Base-by-base conservation (phyloP, 2,888 invertebrate species). In the Plagodis dolabraria region DNA sequence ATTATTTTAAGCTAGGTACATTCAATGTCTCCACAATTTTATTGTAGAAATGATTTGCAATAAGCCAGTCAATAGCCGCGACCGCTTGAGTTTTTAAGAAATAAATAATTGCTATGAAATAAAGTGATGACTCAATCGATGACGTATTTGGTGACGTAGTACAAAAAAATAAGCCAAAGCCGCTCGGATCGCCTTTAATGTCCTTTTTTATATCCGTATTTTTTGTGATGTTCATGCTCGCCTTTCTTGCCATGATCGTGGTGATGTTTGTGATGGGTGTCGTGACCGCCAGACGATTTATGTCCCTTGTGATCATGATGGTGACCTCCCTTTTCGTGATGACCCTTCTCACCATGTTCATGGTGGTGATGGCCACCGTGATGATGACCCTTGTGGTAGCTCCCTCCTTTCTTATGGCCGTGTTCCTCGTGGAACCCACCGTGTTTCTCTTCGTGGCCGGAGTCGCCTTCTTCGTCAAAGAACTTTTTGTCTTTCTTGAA, bases 401-500 rank as follows among this genome's bases (percentile, higher is more conserved):
- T 95, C 6, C 96, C 96, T 59, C 97, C 97, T 87, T 97, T 96
- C 86, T 97, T 96, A 86, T 96, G 95, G 33, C 95, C 96, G 71
- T 96, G 96, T 76, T 95, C 96, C 79, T 97, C 96, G 77, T 97
- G 96, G 83, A 95, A 95, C 40, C 94, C 96, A 64, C 96, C 97
- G 77, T 97, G 96, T 76, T 97, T 96, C 79, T 96, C 96, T 82
- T 97, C 96, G 71, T 96, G 96, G 0, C 96, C 97, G 46, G 95
- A 95, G 75, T 96, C 96, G 71, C 97, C 96, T 74, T 96, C 95
- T 85, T 97, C 97, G 72, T 97, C 97, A 83, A 95, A 97, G 94
- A 96, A 97, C 77, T 96, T 95, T 79, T 97, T 97, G 76, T 97
- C 96, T 83, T 97, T 97, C 81, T 97, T 96, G 86, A 95, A 96